Evolutionary conservation across 2,113 vertebrate species (phyloP).

Genomic region (Microcebus jonahi): DNA sequence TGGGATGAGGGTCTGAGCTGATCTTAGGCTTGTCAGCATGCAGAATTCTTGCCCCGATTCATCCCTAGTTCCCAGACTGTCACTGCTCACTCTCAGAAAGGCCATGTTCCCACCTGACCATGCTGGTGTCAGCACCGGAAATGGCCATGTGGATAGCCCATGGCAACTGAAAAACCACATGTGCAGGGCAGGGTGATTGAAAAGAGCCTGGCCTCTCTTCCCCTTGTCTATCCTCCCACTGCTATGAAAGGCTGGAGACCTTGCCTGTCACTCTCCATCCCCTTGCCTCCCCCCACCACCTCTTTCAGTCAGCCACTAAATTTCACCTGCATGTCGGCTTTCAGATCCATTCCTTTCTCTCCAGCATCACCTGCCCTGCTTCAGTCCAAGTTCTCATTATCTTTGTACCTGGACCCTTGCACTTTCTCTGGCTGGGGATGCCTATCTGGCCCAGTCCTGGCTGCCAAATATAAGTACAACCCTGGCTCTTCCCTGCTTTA

Average conservation of each 20-base stretch:
- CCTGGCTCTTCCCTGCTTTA: neutral
- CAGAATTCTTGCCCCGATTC: neutral
- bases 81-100: neutral
- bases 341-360: neutral
- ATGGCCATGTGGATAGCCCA: neutral
- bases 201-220: neutral
- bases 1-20: neutral
- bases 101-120: neutral
- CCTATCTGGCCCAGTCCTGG: neutral
- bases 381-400: neutral
- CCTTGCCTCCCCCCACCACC: neutral
- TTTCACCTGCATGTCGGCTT: neutral
- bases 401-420: neutral
- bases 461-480: neutral
- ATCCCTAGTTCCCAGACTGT: neutral
- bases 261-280: neutral
- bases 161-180: neutral
- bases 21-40: neutral
- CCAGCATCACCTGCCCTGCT: too few species aligned
- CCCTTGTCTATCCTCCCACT: neutral
- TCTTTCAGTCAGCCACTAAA: neutral
- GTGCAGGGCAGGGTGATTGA: neutral
- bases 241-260: neutral
- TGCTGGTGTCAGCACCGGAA: neutral
- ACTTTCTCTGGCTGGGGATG: neutral